phyloP scores from a whole-genome alignment of 2,888 invertebrate genomes.

The Linyphia triangularis region DNA sequence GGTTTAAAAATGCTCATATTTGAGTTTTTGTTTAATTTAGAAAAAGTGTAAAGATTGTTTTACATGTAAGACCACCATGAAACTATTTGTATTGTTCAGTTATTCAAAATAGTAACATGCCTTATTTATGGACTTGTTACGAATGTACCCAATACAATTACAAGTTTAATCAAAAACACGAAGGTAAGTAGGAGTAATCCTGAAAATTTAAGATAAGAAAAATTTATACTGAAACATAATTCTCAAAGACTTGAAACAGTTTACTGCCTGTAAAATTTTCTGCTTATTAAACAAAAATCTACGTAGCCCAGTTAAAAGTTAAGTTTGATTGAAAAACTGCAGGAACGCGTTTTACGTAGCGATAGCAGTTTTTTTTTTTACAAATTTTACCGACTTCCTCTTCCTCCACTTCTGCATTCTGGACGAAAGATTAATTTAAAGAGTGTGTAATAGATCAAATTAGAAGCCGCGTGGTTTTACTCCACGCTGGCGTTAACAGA shows the following conservation, averaged over 20 bases:
- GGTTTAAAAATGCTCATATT: no score
- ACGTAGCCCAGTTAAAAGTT: background rate
- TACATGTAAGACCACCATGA: no score
- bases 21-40: no score
- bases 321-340: background rate
- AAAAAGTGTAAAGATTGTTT: no score
- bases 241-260: background rate
- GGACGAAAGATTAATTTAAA: conserved; percentile 62
- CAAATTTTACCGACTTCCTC: background rate
- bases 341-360: background rate
- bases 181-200: background rate
- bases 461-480: conserved; percentile 64
- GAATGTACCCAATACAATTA: no score
- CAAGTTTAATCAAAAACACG: no score
- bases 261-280: background rate
- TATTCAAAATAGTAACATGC: no score
- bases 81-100: no score
- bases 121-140: no score
- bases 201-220: background rate
- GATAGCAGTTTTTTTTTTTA: conserved; percentile 1
- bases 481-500: conserved; percentile 59
- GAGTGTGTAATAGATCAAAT: conserved; percentile 71
- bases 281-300: conserved; percentile 1
- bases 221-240: background rate
- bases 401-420: conserved; percentile 46